These are phyloP conservation scores for Otocyon megalotis DNA, from an alignment of 2,113 vertebrate species.

Conservation along the genomic window DNA sequence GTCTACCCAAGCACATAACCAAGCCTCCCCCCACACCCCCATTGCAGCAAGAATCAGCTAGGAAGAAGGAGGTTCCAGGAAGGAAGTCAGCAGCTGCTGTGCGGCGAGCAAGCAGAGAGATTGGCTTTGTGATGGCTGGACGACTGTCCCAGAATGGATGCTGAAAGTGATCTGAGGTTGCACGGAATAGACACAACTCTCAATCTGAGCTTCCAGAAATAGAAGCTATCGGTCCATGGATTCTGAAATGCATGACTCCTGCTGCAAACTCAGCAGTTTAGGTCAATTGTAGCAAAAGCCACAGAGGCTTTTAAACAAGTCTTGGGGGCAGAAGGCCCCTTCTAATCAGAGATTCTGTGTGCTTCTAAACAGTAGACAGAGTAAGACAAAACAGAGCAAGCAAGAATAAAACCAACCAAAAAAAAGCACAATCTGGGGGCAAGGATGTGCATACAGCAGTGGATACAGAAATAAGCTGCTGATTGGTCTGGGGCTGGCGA, in stretches of 20 bases:
- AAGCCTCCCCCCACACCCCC: background rate
- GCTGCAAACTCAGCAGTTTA: slow-evolving; percentile 4
- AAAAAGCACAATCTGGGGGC: background rate
- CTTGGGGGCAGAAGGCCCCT: background rate
- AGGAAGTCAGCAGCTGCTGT: background rate
- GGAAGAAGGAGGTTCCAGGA: background rate
- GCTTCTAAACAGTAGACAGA: background rate
- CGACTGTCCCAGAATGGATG: background rate
- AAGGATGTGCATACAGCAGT: background rate
- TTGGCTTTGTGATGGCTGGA: background rate
- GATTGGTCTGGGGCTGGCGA: background rate
- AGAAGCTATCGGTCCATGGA: slow-evolving; percentile 12
- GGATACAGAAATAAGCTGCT: background rate
- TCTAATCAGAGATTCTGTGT: background rate
- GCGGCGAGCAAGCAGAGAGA: background rate
- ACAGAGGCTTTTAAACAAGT: background rate
- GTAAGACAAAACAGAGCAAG: background rate
- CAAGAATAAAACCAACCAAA: background rate
- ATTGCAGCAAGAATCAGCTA: background rate
- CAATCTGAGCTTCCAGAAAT: slow-evolving; percentile 32
- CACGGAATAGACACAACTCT: background rate
- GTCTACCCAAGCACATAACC: background rate
- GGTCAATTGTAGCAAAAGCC: background rate
- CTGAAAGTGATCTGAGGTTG: background rate
- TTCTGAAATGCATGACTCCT: slow-evolving; percentile 24